Percentiles rank a stretch among this genome's conserved stretches.
phyloP scores from a whole-genome alignment of 2,113 vertebrate species.

The Psophia crepitans region DNA sequence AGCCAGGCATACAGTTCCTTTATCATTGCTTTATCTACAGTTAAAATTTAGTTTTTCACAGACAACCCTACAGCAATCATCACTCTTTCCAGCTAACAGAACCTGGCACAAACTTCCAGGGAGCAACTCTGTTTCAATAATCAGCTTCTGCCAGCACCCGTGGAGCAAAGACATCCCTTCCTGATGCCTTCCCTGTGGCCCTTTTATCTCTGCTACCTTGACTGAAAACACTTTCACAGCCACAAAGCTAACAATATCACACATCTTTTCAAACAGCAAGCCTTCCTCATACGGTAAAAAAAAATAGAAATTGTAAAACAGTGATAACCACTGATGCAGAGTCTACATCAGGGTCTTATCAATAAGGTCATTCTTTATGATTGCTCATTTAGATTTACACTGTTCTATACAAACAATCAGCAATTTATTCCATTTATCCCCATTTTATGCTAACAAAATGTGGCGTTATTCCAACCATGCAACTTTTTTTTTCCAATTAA shows the following conservation, averaged over 20 bases:
- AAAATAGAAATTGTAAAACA: background rate
- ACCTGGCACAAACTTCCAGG: background rate
- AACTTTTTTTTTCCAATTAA: background rate
- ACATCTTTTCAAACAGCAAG: background rate
- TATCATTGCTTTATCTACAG: background rate
- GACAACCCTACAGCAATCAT: background rate
- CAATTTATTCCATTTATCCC: background rate
- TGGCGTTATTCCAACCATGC: background rate
- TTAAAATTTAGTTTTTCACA: background rate
- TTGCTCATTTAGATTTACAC: background rate
- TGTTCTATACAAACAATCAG: background rate
- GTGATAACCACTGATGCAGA: background rate
- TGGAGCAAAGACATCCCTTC: background rate
- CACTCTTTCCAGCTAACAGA: background rate
- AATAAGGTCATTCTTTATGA: background rate
- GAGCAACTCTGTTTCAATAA: background rate
- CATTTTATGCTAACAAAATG: background rate
- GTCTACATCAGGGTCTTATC: background rate
- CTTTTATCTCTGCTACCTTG: background rate
- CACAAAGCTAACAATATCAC: background rate
- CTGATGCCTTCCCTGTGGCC: background rate
- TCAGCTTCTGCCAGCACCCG: background rate
- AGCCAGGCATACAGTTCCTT: background rate
- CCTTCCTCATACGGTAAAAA: background rate
- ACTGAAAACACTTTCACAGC: background rate